Evolutionary conservation across 2,113 vertebrate genomes (phyloP).

Genomic region (Calidris pugnax): DNA sequence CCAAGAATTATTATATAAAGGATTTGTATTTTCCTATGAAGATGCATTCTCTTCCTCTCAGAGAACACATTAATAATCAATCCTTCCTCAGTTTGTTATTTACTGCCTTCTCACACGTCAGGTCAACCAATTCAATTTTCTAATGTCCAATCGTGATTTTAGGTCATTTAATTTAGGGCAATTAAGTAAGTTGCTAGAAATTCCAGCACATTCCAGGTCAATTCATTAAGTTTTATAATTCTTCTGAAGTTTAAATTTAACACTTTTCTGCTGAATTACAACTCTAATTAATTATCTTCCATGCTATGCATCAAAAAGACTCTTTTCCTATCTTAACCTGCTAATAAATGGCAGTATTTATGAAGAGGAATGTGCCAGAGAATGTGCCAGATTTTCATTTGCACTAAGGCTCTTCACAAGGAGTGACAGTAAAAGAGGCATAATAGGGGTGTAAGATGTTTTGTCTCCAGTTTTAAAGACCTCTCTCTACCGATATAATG

Average conservation of each 20-base stretch:
- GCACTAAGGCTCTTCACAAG: not conserved
- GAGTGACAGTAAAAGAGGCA: not conserved
- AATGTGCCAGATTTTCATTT: constrained; percentile 30
- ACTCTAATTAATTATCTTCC: constrained; percentile 51
- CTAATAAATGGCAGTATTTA: constrained; percentile 27
- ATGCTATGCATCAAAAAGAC: constrained; percentile 11
- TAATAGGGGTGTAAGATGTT: not conserved
- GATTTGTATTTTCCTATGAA: not conserved
- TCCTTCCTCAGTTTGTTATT: not conserved
- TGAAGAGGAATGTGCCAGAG: not conserved
- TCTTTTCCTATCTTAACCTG: not conserved
- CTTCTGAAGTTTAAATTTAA: constrained; percentile 58
- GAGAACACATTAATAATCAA: not conserved
- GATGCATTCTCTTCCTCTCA: not conserved
- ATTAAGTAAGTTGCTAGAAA: not conserved
- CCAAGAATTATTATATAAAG: not conserved
- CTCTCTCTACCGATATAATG: not conserved
- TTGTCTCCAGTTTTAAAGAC: not conserved
- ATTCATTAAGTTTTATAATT: constrained; percentile 36
- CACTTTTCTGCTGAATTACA: constrained; percentile 48
- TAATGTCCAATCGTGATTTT: not conserved
- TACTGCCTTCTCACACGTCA: not conserved
- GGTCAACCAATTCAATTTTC: not conserved
- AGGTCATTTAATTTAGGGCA: constrained; percentile 8
- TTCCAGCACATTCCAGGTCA: not conserved